Evolutionary conservation across 2,113 vertebrate genomes (phyloP).

Genomic region (Ceyx melanurus): DNA sequence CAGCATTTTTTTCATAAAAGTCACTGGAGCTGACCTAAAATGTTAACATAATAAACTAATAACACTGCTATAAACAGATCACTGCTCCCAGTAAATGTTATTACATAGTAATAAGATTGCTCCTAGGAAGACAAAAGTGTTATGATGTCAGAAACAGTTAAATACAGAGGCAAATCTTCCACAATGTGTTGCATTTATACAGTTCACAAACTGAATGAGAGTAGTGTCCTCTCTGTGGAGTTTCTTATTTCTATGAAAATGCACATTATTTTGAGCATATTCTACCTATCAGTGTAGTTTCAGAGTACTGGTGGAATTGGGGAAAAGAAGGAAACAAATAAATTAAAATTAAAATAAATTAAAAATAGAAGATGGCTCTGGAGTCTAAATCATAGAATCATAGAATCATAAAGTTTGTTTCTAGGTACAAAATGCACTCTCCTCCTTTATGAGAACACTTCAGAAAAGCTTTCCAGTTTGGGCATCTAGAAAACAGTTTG

Average conservation of each 20-base stretch:
- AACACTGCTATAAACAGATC: neutral
- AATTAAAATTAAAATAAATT: neutral
- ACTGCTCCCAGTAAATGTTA: neutral
- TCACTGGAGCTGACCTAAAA: constrained; percentile 42
- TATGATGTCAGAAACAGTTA: constrained; percentile 42
- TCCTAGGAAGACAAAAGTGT: constrained; percentile 3
- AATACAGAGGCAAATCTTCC: constrained; percentile 35
- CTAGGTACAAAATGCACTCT: neutral
- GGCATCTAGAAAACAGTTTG: neutral
- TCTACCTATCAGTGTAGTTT: constrained; percentile 41
- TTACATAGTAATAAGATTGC: neutral
- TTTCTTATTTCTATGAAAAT: constrained; percentile 49
- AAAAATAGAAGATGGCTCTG: neutral
- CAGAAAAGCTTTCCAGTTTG: neutral
- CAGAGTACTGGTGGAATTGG: neutral
- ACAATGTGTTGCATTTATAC: constrained; percentile 32
- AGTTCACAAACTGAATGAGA: constrained; percentile 67
- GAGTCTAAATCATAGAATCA: neutral
- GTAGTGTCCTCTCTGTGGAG: constrained; percentile 41
- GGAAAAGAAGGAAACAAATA: neutral
- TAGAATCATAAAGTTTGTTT: neutral
- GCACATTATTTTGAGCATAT: constrained; percentile 43
- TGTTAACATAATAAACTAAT: constrained; percentile 45
- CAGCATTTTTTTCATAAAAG: constrained; percentile 57
- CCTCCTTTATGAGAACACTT: neutral